These are phyloP conservation scores for Metallyticus violacea DNA, from an alignment of 2,888 invertebrate genomes.

Conservation along the genomic window DNA sequence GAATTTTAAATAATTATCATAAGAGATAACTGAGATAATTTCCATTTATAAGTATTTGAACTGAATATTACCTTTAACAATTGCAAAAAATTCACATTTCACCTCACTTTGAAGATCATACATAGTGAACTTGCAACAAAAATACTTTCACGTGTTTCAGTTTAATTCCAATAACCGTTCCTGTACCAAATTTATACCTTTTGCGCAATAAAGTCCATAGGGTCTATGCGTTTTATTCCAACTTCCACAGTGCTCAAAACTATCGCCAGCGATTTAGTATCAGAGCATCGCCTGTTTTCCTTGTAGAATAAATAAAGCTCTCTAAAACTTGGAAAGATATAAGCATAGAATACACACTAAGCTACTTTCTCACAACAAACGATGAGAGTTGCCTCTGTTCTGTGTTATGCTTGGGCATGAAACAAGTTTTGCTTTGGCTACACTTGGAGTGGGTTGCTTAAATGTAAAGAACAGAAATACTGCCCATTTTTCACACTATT, in stretches of 20 bases:
- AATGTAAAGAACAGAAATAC: neutral
- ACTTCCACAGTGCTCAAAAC: neutral
- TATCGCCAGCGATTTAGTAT: neutral
- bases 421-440: neutral
- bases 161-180: too few species aligned
- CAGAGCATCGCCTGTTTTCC: neutral
- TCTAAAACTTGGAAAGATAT: neutral
- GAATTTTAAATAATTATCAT: too few species aligned
- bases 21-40: too few species aligned
- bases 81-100: too few species aligned
- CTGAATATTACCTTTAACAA: too few species aligned
- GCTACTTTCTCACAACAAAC: neutral
- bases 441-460: neutral
- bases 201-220: neutral
- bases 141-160: too few species aligned
- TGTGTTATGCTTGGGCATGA: neutral
- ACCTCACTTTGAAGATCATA: too few species aligned
- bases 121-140: too few species aligned
- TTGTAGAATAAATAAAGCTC: neutral
- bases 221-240: neutral
- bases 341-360: neutral
- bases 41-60: too few species aligned
- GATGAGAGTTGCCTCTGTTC: neutral
- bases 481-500: neutral
- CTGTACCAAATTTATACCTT: neutral